Evolutionary conservation across 30 jellyfish, hydroid and myxozoan species (phyloP), one percentile per base, ranked within the genome.

Genomic region (Cassiopea andromeda): DNA sequence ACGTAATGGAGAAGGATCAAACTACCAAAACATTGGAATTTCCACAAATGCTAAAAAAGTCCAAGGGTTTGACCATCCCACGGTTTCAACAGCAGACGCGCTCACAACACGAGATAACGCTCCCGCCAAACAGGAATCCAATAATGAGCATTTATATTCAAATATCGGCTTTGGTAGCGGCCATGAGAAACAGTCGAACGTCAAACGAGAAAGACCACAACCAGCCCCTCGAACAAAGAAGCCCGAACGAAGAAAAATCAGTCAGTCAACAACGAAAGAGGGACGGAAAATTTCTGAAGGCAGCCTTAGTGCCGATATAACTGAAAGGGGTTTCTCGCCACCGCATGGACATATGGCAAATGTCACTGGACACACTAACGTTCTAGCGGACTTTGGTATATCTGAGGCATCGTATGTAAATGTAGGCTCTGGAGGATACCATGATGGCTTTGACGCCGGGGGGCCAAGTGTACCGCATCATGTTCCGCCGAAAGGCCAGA

Each of bases 191-290:
- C 81, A 68, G 58, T 16, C 75, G 15, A 15, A 44, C 43, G 19
- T n/a, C 1, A 48, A 27, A 49, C 74, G 74, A 27, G 78, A 70
- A 9, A 69, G 84, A 43, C 94, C 94, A 6, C 50, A 46, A 7
- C 94, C 94, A 19, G 71, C 69, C 16, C 94, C 94, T 7, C 66
- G 94, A 7, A 78, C 94, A 69, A 87, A 87, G 89, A 87, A 87
- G 43, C 82, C 85, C 73, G 94, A 73, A 61, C 74, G 94, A 15
- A 82, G 94, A 49, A 87, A 75, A 60, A 80, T 77, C 43, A 82
- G 83, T 27, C 90, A 82, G 46, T 48, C n/a, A 1, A 2, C 54
- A 1, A 66, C 58, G 19, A 50, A 49, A 3, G 87, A 46, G 14
- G 60, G 19, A 3, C 75, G 59, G 44, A 44, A n/a, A 19, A 2